Conservation (phyloP, 2,113 vertebrate species). For the Indri indri region DNA sequence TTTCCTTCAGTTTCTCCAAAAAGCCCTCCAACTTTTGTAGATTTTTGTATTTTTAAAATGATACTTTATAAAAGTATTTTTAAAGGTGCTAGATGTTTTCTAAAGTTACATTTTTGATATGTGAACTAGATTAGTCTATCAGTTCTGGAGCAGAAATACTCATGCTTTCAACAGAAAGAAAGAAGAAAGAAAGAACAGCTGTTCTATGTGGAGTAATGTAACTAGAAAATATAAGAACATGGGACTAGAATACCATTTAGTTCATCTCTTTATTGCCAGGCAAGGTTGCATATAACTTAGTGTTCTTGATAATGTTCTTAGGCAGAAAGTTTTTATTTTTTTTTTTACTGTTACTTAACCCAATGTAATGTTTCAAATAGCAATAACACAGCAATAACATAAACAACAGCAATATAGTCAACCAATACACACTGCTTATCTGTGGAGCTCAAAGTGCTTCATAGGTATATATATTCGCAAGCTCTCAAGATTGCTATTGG, state of each 20-base stretch:
- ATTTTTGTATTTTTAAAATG: constrained; percentile 1
- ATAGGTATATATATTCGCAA: not conserved
- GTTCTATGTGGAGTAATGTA: not conserved
- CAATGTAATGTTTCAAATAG: not conserved
- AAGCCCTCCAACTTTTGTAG: not conserved
- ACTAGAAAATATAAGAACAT: constrained; percentile 32
- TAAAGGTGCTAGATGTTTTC: not conserved
- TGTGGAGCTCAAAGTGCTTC: not conserved
- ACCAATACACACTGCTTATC: not conserved
- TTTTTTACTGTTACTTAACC: constrained; percentile 24
- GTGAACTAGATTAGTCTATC: not conserved
- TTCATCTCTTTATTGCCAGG: not conserved
- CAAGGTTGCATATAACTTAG: not conserved
- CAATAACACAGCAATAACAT: not conserved
- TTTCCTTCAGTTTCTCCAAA: constrained; percentile 30
- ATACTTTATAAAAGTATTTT: not conserved
- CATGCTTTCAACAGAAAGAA: not conserved
- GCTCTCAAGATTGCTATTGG: not conserved
- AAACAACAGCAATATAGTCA: not conserved
- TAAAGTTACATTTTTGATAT: constrained; percentile 16
- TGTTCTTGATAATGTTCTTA: not conserved
- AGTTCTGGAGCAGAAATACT: constrained; percentile 2
- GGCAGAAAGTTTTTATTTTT: not conserved
- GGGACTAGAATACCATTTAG: not conserved
- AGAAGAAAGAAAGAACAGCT: not conserved